Conservation (phyloP, 2,888 invertebrate genomes). For the Cephus rjabovi region DNA sequence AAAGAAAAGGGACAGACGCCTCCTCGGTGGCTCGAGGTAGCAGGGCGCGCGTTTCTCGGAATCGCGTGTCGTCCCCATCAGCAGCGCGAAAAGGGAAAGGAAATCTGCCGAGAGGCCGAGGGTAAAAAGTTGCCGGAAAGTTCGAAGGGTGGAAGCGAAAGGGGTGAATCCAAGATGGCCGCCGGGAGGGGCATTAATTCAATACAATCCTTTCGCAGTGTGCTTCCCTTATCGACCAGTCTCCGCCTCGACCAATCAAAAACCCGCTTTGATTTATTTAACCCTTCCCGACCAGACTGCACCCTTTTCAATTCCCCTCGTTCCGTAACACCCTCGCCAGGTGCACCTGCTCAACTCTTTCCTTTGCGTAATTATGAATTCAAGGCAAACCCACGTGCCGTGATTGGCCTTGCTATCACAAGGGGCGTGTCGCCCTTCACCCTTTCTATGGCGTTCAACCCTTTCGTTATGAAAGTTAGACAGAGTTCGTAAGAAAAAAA, state of each 20-base stretch:
- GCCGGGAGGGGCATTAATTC: conserved; percentile 22
- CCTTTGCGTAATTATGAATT: conserved; percentile 52
- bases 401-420: conserved; percentile 47
- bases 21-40: background rate
- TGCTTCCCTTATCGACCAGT: too few relatives aligned
- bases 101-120: background rate
- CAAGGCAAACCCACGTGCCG: conserved; percentile 40
- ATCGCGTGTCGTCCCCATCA: background rate
- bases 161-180: conserved; percentile 35
- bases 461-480: conserved; percentile 29
- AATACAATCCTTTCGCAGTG: conserved; percentile 26
- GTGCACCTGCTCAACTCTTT: conserved; percentile 49
- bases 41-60: background rate
- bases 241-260: conserved; percentile 47
- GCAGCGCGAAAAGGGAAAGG: background rate
- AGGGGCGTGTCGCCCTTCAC: conserved; percentile 45
- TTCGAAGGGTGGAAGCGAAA: background rate
- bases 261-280: conserved; percentile 50
- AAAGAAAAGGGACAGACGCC: background rate
- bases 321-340: background rate
- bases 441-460: conserved; percentile 36
- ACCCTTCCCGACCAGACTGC: conserved; percentile 45
- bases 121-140: background rate
- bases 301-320: conserved; percentile 15
- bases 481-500: too few relatives aligned